Base-by-base conservation (phyloP, 2,888 invertebrate genomes). In the Eudemis profundana region DNA sequence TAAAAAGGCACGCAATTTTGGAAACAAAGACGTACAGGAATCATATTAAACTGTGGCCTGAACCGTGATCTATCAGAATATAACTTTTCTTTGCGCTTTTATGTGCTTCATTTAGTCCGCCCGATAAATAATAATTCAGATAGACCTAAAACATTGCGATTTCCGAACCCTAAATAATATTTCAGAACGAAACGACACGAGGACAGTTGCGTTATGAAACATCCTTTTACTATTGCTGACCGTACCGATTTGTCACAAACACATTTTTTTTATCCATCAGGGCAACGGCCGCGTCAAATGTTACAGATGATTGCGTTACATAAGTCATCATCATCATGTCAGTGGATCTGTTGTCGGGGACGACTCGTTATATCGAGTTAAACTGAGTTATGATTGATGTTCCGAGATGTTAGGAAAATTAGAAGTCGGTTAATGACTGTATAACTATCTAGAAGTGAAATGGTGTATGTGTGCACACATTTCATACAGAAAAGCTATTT, bases 281-380 rank as follows among this genome's bases (percentile, higher is more conserved):
- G 75, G 69, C 79, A 75, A 75, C 73, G 83, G 73, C 81, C 84
- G 80, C 85, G 82, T 87, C 84, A 86, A 86, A 86, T 83, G 86
- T 84, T 86, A 86, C 83, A 85, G 85, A 86, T 89, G 87, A 89
- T 89, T 89, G 83, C 87, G 81, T 87, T 84, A 87, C 86, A 86
- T 87, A 87, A 87, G 84, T 74, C 76, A 76, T 89, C 87, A 88
- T 86, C 85, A 85, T 87, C 85, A 83, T 84, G 83, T 84, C 86
- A 79, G 82, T 83, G 80, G 82, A 86, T 83, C 81, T 77, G 81
- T 79, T 82, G 83, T 79, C 78, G 75, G 75, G 76, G 73, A 70
- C 72, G 70, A 62, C 68, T 64, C 70, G 76, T 84, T 81, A 79
- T 83, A 67, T 66, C 67, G 56, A 69, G 69, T 68, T 68, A 78